Conservation (phyloP, 2,888 invertebrate species). For the Volucella bombylans region DNA sequence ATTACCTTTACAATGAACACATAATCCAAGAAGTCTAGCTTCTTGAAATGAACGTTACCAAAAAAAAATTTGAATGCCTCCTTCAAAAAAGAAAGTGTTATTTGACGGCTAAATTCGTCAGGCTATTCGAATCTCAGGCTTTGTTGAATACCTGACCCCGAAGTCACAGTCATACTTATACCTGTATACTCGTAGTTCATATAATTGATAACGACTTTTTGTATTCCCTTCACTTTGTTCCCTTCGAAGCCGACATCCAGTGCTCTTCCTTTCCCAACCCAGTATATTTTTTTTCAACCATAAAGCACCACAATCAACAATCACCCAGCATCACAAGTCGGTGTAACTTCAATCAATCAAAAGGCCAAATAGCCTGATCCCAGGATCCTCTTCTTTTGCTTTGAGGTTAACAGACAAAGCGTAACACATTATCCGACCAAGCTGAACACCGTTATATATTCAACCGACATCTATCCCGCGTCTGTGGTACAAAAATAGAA, state of each 20-base stretch:
- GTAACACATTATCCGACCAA: constrained; percentile 33
- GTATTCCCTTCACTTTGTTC: too few relatives aligned
- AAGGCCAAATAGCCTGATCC: constrained; percentile 66
- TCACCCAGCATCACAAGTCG: constrained; percentile 5
- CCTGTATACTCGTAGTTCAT: too few relatives aligned
- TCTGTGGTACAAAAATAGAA: constrained; percentile 39
- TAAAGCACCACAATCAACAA: constrained; percentile 14
- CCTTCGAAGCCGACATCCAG: not conserved
- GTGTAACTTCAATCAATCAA: constrained; percentile 66
- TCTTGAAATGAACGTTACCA: too few relatives aligned
- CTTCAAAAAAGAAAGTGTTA: too few relatives aligned
- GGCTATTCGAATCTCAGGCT: too few relatives aligned
- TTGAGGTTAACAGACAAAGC: constrained; percentile 51
- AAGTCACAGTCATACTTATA: too few relatives aligned
- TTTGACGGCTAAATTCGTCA: too few relatives aligned
- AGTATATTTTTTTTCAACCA: constrained; percentile 18
- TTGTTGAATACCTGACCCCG: too few relatives aligned
- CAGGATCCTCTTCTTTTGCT: constrained; percentile 34
- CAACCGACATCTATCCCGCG: constrained; percentile 28
- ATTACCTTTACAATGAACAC: too few relatives aligned
- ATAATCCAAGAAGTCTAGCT: too few relatives aligned
- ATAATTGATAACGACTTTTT: too few relatives aligned
- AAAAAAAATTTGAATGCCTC: too few relatives aligned
- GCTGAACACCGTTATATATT: constrained; percentile 46
- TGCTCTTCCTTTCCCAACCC: not conserved